Evolutionary conservation across 2,888 invertebrate genomes (phyloP), one percentile per base, ranked within the genome.

Genomic region (Odontothrips loti): DNA sequence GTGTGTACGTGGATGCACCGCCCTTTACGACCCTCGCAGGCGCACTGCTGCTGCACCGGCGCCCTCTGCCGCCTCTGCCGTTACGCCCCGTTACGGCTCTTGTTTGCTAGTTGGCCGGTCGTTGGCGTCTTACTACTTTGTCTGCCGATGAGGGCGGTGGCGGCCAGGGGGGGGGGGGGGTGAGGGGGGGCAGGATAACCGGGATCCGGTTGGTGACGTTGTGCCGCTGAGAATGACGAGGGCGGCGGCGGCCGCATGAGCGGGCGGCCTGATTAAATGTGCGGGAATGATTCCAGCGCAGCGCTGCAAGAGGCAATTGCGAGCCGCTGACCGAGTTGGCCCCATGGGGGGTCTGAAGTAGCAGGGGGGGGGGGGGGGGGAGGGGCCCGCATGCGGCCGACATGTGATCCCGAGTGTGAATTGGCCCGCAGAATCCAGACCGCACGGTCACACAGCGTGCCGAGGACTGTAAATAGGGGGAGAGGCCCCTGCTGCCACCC

Each of bases 331-430:
- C 34, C 34, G 34, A 4, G 34, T 6, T 43, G 34, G 34, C 34
- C 34, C 34, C 34, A 43, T 6, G 34, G 34, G 34, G 34, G 34
- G 34, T 43, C 34, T 43, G 34, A 43, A 43, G 34, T 43, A 43
- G 34, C 34, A 6, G 58, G n/a, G 58, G 17, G 58, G 6, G 58
- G 17, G 58, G n/a, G 58, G 15, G 15, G n/a, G 15, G 58, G 58
- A 0, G 58, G 15, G n/a, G 58, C 58, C 58, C 58, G 58, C 58
- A 58, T 58, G 58, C n/a, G 58, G 58, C 58, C 58, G 58, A 58
- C 58, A 58, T 58, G 58, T 58, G 58, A 58, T 58, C 58, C 58
- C 58, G 58, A 58, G 58, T 58, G 58, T 58, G 58, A 58, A 58
- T 58, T 58, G 58, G 58, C 58, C 58, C 58, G 58, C 58, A 58